Base-by-base conservation (phyloP, 2,888 invertebrate genomes). In the Emesis russula region DNA sequence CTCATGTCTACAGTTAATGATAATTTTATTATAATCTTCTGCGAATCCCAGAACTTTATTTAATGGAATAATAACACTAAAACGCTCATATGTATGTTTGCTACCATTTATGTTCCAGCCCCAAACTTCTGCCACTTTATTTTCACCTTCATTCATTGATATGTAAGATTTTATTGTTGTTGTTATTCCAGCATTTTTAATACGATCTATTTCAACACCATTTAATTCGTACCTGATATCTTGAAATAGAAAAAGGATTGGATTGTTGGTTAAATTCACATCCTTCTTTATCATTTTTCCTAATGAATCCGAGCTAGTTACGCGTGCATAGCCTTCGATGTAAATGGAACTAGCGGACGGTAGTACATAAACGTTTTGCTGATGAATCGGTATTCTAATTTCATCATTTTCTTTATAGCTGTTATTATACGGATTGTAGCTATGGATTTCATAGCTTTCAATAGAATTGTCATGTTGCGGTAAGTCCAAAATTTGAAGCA, bases 1-100 rank as follows among this genome's bases (percentile, higher is more conserved):
- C 91, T 97, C 97, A 95, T 97, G 97, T 93, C 96, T 96, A 82
- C 95, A 95, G 90, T 97, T 97, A 1, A 97, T 88, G 80, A 97
- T 92, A 76, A 97, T 95, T 93, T 96, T 96, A 53, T 95, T 95
- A 85, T 96, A 97, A 90, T 97, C 91, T 78, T 93, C 93, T 11
- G 92, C 90, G 87, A 91, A 91, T 0, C 91, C 91, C 68, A 93
- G 41, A 58, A 94, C 18, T 38, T 70, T 68, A 41, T 41, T 41
- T 11, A 41, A 41, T 9, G 41, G 41, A 68, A 66, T 81, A 36
- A 86, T 5, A 75, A 77, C 81, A 78, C 84, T 79, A 75, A 96
- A 96, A 68, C 93, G 83, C 11, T 95, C 95, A 41, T 85, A 41
- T 41, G 58, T 79, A 58, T 73, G 36, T 7, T 85, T 74, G 0